These are phyloP conservation scores for Branchipolynoe longqiensis DNA, from an alignment of 2,888 invertebrate genomes.

Conservation along the genomic window DNA sequence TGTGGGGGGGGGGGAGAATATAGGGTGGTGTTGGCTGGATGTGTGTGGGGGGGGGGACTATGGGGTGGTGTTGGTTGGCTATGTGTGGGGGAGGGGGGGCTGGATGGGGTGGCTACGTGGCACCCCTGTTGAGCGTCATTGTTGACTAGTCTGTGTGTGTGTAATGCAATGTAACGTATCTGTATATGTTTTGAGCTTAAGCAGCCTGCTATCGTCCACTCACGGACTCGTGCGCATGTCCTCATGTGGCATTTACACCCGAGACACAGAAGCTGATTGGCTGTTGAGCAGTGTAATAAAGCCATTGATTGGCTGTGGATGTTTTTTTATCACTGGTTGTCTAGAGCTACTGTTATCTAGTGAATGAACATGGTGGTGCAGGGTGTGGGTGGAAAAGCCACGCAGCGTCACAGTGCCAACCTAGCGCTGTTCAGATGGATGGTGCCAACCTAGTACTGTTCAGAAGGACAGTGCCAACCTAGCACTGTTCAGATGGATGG, in stretches of 20 bases:
- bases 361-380: slow-evolving; percentile 15
- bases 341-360: neutral
- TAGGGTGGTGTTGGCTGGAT: neutral
- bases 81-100: neutral
- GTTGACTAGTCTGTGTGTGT: neutral
- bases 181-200: slow-evolving; percentile 42
- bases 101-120: too few species aligned
- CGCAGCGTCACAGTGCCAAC: too few species aligned
- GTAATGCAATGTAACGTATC: neutral
- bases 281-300: slow-evolving; percentile 47
- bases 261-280: slow-evolving; percentile 16
- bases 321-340: slow-evolving; percentile 1
- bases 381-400: too few species aligned
- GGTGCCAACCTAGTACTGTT: too few species aligned
- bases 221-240: neutral
- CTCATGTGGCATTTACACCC: neutral
- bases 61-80: neutral
- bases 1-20: too few species aligned
- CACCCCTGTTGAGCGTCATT: neutral
- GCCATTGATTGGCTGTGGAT: slow-evolving; percentile 58
- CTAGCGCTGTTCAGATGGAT: too few species aligned
- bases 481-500: too few species aligned
- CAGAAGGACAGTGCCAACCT: too few species aligned
- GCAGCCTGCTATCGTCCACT: too few species aligned
- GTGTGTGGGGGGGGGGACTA: neutral